phyloP scores from a whole-genome alignment of 2,888 invertebrate species.

The Epinotia bilunana region DNA sequence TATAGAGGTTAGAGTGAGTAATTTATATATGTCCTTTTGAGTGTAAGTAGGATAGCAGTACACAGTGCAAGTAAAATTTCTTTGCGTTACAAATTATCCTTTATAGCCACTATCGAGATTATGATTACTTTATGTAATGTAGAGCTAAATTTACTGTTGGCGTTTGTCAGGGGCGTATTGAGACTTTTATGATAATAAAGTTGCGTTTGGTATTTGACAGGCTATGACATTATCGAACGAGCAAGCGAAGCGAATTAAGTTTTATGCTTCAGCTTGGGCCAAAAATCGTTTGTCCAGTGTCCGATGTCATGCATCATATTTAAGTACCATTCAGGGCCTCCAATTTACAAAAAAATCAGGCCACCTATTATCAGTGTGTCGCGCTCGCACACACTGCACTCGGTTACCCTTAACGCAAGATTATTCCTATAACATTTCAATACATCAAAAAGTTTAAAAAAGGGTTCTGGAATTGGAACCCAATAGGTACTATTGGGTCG shows the following conservation, averaged over 20 bases:
- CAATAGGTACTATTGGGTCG: too few species aligned
- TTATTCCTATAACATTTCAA: not conserved
- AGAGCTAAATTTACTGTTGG: conserved; percentile 20
- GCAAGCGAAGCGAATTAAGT: too few species aligned
- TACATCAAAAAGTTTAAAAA: not conserved
- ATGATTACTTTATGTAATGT: conserved; percentile 36
- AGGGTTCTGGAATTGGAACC: too few species aligned
- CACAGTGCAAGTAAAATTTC: conserved; percentile 34
- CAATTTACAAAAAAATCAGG: too few species aligned
- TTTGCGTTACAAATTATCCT: conserved; percentile 29
- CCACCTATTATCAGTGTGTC: too few species aligned
- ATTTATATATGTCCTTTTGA: not conserved
- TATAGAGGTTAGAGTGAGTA: not conserved
- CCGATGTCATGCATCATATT: too few species aligned
- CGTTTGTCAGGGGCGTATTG: not conserved
- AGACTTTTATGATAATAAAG: not conserved
- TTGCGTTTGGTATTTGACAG: not conserved
- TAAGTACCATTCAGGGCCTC: too few species aligned
- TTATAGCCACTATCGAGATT: conserved; percentile 30
- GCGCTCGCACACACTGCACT: not conserved
- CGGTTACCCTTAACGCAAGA: not conserved
- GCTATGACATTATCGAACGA: too few species aligned
- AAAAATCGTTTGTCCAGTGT: too few species aligned
- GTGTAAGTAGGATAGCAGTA: conserved; percentile 7
- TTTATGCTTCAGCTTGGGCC: too few species aligned